Evolutionary conservation across 2,797 vertebrate species (phyloP).

Genomic region (Pelodytes ibericus): DNA sequence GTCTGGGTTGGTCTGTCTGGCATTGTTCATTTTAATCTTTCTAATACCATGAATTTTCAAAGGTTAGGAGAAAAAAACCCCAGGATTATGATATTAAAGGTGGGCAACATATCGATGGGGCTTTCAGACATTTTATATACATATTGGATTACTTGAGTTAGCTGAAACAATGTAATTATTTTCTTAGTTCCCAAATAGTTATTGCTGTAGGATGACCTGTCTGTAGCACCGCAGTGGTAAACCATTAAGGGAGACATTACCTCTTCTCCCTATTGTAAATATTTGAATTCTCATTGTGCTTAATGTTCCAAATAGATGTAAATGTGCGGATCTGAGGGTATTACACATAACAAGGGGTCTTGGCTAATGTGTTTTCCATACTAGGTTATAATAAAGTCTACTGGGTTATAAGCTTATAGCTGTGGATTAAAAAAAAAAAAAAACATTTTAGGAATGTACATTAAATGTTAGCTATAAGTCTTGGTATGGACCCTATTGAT

Average conservation of each 20-base stretch:
- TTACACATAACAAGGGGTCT: neutral
- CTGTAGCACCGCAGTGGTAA: constrained; percentile 13
- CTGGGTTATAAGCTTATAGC: neutral
- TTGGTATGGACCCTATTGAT: no score
- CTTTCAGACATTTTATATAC: constrained; percentile 37
- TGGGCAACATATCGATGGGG: neutral
- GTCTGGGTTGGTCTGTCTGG: constrained; percentile 28
- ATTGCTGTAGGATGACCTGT: constrained; percentile 28
- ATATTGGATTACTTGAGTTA: constrained; percentile 30
- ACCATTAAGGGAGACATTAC: neutral
- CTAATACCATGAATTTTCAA: constrained; percentile 40
- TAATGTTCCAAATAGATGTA: neutral
- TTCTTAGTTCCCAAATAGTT: neutral
- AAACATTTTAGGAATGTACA: no score
- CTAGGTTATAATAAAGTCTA: neutral
- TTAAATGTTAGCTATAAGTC: no score
- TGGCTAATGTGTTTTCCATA: neutral
- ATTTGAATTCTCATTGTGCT: neutral
- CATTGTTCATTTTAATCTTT: constrained; percentile 16
- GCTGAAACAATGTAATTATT: constrained; percentile 15
- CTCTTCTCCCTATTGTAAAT: neutral
- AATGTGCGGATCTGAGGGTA: neutral
- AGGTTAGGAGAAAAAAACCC: constrained; percentile 33
- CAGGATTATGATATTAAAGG: constrained; percentile 30
- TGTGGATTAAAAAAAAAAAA: no score